Conservation (phyloP, 2,888 invertebrate species). For the Xylota sylvarum region DNA sequence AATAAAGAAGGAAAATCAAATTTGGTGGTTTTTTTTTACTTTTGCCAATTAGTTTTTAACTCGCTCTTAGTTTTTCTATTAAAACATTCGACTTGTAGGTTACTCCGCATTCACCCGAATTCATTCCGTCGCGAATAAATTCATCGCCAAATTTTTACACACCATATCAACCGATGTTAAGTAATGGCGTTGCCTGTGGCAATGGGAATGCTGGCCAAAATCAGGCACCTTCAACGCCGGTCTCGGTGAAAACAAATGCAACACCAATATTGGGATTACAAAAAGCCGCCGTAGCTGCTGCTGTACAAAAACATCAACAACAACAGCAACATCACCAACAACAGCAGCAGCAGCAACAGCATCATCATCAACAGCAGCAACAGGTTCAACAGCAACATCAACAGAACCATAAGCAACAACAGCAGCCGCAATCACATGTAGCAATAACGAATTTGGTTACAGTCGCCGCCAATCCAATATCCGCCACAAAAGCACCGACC, state of each 20-base stretch:
- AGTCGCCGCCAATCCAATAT: slow-evolving; percentile 66
- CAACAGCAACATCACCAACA: slow-evolving; percentile 79
- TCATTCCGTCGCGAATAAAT: slow-evolving; percentile 85
- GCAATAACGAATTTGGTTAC: slow-evolving; percentile 74
- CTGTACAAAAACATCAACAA: slow-evolving; percentile 81
- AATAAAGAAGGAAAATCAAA: slow-evolving; percentile 53
- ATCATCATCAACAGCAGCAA: slow-evolving; percentile 77
- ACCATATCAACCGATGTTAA: slow-evolving; percentile 83
- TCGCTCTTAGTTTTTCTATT: slow-evolving; percentile 77
- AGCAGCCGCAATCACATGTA: slow-evolving; percentile 75
- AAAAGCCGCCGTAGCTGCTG: slow-evolving; percentile 81
- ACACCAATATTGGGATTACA: slow-evolving; percentile 81
- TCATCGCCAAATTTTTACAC: slow-evolving; percentile 84
- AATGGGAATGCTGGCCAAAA: slow-evolving; percentile 75
- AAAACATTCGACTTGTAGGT: slow-evolving; percentile 85
- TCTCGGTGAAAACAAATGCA: slow-evolving; percentile 74
- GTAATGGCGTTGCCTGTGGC: slow-evolving; percentile 80
- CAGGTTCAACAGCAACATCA: slow-evolving; percentile 78
- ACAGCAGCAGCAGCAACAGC: slow-evolving; percentile 78
- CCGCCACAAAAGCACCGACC: slow-evolving; percentile 80
- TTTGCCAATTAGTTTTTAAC: slow-evolving; percentile 69
- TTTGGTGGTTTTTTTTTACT: slow-evolving; percentile 61
- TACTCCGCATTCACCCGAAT: slow-evolving; percentile 86
- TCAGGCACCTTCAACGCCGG: slow-evolving; percentile 76
- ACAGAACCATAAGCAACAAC: slow-evolving; percentile 76